A percentile compares a stretch with the other conserved stretches of the same genome.
phyloP scores from a whole-genome alignment of 2,888 invertebrate species.

The Meliscaeva auricollis region DNA sequence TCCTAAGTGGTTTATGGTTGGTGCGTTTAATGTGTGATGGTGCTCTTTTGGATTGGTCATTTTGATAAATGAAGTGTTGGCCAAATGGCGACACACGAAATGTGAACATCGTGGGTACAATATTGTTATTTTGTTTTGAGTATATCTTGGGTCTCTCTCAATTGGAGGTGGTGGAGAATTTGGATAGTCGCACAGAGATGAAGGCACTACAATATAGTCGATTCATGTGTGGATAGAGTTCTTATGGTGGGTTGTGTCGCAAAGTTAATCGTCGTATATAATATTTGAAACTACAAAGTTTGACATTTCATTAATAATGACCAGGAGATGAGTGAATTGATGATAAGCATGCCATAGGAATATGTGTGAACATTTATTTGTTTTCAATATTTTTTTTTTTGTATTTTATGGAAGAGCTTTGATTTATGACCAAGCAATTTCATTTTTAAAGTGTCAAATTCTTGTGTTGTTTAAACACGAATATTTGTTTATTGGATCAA shows the following conservation, averaged over 20 bases:
- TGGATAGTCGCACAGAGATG: neutral
- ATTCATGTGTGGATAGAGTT: neutral
- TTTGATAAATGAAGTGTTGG: conserved; percentile 72
- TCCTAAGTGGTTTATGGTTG: conserved; percentile 68
- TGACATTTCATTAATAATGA: conserved; percentile 71
- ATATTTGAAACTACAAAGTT: conserved; percentile 64
- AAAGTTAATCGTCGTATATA: conserved; percentile 48
- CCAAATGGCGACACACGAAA: conserved; percentile 64
- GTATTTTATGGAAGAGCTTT: neutral
- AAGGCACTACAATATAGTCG: neutral
- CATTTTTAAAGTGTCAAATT: neutral
- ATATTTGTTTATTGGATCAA: neutral
- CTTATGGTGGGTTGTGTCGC: conserved; percentile 25
- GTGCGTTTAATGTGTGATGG: conserved; percentile 47
- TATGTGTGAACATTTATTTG: conserved; percentile 39
- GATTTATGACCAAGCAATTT: neutral
- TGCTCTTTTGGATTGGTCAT: conserved; percentile 57
- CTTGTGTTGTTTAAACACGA: too few relatives aligned
- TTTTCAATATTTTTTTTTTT: neutral
- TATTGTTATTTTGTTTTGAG: conserved; percentile 5
- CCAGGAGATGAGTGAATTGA: conserved; percentile 29
- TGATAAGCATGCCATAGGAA: conserved; percentile 36
- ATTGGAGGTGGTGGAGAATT: conserved; percentile 16
- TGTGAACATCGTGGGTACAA: conserved; percentile 58
- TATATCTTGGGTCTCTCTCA: neutral